Conservation (phyloP, 2,888 invertebrate species). For the Alsophila aescularia region DNA sequence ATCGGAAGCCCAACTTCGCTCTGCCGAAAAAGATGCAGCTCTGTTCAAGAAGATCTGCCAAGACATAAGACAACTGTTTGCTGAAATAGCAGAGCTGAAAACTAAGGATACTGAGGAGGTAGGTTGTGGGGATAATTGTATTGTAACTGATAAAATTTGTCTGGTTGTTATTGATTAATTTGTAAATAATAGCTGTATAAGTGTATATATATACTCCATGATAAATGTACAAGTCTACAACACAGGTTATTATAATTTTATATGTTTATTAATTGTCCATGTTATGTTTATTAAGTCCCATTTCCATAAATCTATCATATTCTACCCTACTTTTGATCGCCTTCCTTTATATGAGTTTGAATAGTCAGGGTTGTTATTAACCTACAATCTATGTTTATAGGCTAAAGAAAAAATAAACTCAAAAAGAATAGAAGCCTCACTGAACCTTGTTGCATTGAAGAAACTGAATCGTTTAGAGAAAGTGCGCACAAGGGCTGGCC, state of each 20-base stretch:
- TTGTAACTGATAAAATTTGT: no score
- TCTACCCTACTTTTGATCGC: no score
- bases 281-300: no score
- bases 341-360: no score
- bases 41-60: constrained; percentile 88
- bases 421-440: constrained; percentile 88
- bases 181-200: no score
- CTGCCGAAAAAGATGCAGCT: constrained; percentile 87
- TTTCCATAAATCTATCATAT: no score
- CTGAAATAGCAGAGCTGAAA: constrained; percentile 88
- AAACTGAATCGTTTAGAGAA: constrained; percentile 96
- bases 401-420: constrained; percentile 86
- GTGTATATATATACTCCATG: no score
- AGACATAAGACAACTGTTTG: constrained; percentile 87
- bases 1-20: constrained; percentile 87
- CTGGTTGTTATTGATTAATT: no score
- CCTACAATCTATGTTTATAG: constrained; percentile 53
- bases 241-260: no score
- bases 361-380: no score
- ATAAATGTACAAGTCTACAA: no score
- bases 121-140: constrained; percentile 27
- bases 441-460: constrained; percentile 92
- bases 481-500: constrained; percentile 91
- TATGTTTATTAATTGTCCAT: no score
- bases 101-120: constrained; percentile 83